Evolutionary conservation across 2,888 invertebrate species (phyloP).

Genomic region (Xestoiulus laeticollis): DNA sequence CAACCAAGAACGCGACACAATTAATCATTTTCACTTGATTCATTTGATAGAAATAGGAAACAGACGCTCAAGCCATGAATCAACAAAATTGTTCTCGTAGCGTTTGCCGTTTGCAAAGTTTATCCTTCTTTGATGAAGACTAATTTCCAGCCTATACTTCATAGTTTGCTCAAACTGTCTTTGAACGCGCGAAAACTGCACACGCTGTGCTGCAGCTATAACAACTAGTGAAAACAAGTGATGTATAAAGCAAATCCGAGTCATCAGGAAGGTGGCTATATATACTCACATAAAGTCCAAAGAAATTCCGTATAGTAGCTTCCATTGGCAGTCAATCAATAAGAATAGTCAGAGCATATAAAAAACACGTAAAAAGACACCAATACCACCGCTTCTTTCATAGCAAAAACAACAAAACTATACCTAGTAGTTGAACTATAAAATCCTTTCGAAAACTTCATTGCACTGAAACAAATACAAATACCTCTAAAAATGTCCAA

Average conservation of each 20-base stretch:
- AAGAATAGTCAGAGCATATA: background rate
- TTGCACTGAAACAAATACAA: background rate
- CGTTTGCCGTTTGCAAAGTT: background rate
- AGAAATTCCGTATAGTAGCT: background rate
- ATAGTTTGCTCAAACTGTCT: background rate
- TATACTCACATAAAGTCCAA: background rate
- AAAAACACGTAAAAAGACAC: background rate
- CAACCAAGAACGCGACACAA: background rate
- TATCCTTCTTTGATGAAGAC: background rate
- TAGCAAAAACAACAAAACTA: background rate
- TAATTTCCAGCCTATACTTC: background rate
- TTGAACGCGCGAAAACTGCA: background rate
- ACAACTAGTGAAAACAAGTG: background rate
- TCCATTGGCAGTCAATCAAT: slow-evolving; percentile 3
- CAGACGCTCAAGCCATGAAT: background rate
- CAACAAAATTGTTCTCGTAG: background rate
- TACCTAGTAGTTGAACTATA: background rate
- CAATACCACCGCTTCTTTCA: too few species aligned
- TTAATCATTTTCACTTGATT: background rate
- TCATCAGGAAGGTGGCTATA: background rate
- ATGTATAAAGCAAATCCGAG: background rate
- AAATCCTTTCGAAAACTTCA: slow-evolving; percentile 1
- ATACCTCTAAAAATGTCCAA: background rate
- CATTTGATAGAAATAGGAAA: slow-evolving; percentile 3
- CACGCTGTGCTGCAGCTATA: background rate